Base-by-base conservation (phyloP, 1,140 invertebrate genomes). In the Eubasilissa regina region DNA sequence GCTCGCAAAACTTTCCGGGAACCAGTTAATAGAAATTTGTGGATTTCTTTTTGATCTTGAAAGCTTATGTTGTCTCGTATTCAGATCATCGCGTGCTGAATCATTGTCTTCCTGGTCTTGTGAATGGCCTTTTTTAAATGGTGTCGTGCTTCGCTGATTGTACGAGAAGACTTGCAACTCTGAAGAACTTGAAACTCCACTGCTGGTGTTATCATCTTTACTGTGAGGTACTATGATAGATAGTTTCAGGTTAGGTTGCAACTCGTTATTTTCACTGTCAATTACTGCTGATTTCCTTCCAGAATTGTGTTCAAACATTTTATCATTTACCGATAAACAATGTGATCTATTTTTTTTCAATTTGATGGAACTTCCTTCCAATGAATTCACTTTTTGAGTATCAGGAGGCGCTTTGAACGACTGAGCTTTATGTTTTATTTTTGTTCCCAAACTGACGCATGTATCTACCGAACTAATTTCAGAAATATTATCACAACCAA, bases 391-490 rank as follows among this genome's bases (percentile, higher is more conserved):
- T 53, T 60, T 62, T 55, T 17, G 21, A 44, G 48, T 15, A 35
- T 51, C 25, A 11, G 21, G 11, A 0, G 12, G 7, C 0, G 48
- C 15, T 35, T 84, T 43, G 81, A 11, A 60, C 45, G 82, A 80
- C 83, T 89, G 88, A 17, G 88, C 87, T 84, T 85, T 89, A 15
- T 85, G 87, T 85, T 89, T 89, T 19, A 89, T 89, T 84, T 89
- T 89, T n/a, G 87, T 88, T 56, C 89, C 89, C 82, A 89, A 83
- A 83, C 89, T 89, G 19, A 87, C 87, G 75, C 86, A 89, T 6
- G 89, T 89, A 66, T 89, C 89, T 84, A 88, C 87, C 21, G 89
- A 89, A 15, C 89, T 86, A 77, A 87, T 87, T 77, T 89, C 88
- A 56, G 88, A 89, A 35, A 85, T 86, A 84, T 89, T 89, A 74